Evolutionary conservation across 2,797 vertebrate species (phyloP), one percentile per base, ranked within the genome.

Genomic region (Scarus forsteni): DNA sequence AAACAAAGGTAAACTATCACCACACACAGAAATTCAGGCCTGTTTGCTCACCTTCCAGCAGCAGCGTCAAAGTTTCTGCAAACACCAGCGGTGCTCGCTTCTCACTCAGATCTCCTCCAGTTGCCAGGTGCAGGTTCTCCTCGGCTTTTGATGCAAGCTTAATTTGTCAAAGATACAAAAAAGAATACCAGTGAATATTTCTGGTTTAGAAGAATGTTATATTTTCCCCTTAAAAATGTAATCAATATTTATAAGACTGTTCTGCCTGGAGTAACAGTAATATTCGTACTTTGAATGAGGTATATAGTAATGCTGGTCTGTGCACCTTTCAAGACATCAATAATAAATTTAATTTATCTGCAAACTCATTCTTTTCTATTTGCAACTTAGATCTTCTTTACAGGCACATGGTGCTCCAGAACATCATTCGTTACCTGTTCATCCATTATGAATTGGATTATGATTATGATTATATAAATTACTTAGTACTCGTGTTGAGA

Each of bases 71-170:
- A 0, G 97, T 98, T 73, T 99, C 97, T 9, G 97, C 97, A 83
- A 98, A 99, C 65, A 98, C 93, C 59, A 99, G 92, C 0, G 95
- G 94, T 3, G 97, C 96, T 84, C 98, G 94, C 54, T 96, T 95
- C 66, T 99, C 98, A 6, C 92, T 93, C 87, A 96, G 89, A 62
- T 99, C 97, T 3, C 95, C 96, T 54, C 95, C 96, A 66, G 97
- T 90, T 8, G 97, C 98, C 71, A 99, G 71, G 13, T 95, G 81
- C 50, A 99, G 92, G 88, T 99, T 99, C 88, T 99, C 97, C 70
- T 98, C 96, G 8, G 98, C 96, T 91, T 99, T 99, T 82, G 84
- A 95, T 42, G 97, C 97, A 54, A 99, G 93, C 98, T 99, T 43
- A n/a, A 57, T 58, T 43, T 18, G 59, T 58, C 19, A 66, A 13